Evolutionary conservation across 2,797 vertebrate species (phyloP), one percentile per base, ranked within the genome.

Genomic region (Antrozous pallidus): DNA sequence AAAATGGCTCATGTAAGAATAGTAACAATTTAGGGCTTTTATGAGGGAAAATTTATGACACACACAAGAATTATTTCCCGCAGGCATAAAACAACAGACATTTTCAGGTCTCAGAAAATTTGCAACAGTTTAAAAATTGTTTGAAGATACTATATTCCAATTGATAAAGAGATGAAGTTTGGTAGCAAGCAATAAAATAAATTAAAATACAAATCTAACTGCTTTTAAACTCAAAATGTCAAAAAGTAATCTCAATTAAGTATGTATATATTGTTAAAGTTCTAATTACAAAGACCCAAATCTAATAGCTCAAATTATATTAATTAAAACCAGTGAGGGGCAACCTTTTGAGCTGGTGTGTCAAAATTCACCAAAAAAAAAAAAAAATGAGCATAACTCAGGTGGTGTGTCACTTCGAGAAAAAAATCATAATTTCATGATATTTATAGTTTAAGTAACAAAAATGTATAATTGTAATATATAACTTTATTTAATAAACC

Each of bases 81-180:
- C 49, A 82, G 56, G 67, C 28, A 28, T 18, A 92, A 84, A 90
- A 38, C 71, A 90, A 77, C 7, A 58, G 75, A 90, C 26, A 73
- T 94, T 71, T 88, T 85, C 38, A 69, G 74, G 12, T 79, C 47
- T 93, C 56, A 79, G 78, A 88, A 94, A 88, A 75, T 70, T 49
- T 93, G 10, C 38, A 94, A 82, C 16, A 36, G 2, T 75, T 91
- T 71, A 71, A 47, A 12, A 83, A 77, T 42, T 58, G 56, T 70
- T 83, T 90, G 45, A 92, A 91, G 89, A 83, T 83, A 49, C 47
- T 49, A 94, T 69, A 90, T 90, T 94, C 16, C 70, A 93, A 16
- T 51, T 31, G 5, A 70, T 77, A 88, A 81, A 81, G 16, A 94
- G 51, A 88, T 40, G 49, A 88, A n/a, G n/a, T 82, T 94, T 85